Evolutionary conservation across 2,797 vertebrate species (phyloP), one percentile per base, ranked within the genome.

Genomic region (Gila robusta): DNA sequence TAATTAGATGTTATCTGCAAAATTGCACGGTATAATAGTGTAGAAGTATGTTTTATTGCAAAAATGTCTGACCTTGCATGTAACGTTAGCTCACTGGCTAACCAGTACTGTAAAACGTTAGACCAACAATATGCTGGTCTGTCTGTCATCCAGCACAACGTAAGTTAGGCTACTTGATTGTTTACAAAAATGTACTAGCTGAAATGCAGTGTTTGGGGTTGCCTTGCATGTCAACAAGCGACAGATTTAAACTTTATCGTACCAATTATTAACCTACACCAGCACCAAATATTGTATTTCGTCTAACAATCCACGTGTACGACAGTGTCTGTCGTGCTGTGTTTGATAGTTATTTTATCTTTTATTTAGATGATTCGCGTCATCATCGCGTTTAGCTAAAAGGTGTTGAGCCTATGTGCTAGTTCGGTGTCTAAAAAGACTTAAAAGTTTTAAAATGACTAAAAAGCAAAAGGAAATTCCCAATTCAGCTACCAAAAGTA

Each of bases 1-100:
- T 49, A 9, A 2, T 16, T 67, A 35, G 0, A 59, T n/a, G 7
- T 17, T 35, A 21, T 70, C 6, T n/a, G 28, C 2, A 32, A 14
- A 62, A 9, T 19, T 35, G 7, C 28, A 1, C 32, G 3, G 67
- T 41, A n/a, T 54, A 39, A 64, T 6, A 14, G 59, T 11, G 37
- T 44, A 10, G 37, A 26, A 19, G n/a, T 17, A 52, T 21, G 8
- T 73, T 64, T 32, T 23, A 9, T 16, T 32, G 52, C 17, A 47
- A 8, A 70, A 52, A 49, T 35, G 12, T n/a, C 28, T 67, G 82
- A 84, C 73, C 71, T 78, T 69, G 39, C 41, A 32, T 7, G 12
- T 84, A 39, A 39, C 37, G 37, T 39, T 39, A 84, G 82, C 73
- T 21, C 10, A 69, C 14, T 69, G 4, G 82, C 73, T 84, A 69